A percentile compares a stretch with the other conserved stretches of the same genome.
Conservation (phyloP, 2,797 vertebrate genomes). For the Trichosurus vulpecula region DNA sequence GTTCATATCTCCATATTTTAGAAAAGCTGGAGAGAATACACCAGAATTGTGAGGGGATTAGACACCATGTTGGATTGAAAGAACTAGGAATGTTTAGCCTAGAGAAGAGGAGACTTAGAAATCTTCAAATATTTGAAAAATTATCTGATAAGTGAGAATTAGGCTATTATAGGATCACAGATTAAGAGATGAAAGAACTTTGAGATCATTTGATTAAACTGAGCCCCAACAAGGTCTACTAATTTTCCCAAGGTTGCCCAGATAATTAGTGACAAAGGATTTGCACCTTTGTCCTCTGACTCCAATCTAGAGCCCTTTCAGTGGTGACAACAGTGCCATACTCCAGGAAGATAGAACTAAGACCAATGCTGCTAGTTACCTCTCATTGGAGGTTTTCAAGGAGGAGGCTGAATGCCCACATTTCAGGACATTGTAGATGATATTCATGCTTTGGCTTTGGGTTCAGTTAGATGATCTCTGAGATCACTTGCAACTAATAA, state of each 20-base stretch:
- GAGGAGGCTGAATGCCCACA: background rate
- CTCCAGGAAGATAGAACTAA: background rate
- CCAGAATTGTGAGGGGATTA: background rate
- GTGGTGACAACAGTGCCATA: background rate
- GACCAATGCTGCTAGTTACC: background rate
- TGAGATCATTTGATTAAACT: background rate
- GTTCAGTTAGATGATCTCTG: background rate
- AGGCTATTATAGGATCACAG: background rate
- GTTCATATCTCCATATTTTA: background rate
- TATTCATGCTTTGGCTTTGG: background rate
- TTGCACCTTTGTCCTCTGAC: background rate
- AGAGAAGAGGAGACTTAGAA: background rate
- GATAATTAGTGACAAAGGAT: background rate
- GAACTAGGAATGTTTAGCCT: background rate
- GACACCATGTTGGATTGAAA: background rate
- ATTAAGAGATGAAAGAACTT: no score
- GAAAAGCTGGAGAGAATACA: background rate
- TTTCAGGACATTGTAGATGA: background rate
- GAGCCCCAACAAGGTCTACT: background rate
- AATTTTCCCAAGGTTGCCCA: background rate
- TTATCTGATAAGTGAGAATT: background rate
- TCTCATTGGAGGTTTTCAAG: background rate
- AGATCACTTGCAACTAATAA: background rate
- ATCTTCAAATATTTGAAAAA: background rate
- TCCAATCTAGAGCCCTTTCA: background rate